Base-by-base conservation (phyloP, 2,797 vertebrate species). In the Argya squamiceps region DNA sequence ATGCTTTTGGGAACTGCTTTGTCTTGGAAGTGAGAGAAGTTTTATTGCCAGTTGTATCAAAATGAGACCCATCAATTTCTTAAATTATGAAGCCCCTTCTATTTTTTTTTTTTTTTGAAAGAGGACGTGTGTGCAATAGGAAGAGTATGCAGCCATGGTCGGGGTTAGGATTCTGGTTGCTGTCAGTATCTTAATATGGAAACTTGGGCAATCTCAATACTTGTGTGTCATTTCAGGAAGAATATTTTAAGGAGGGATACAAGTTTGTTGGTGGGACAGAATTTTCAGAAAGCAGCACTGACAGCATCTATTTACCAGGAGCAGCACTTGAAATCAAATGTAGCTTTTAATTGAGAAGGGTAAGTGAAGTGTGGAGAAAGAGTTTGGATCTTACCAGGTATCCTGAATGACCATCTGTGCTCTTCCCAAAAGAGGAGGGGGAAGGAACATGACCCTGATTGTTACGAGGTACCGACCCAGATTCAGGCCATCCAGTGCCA, bases 401-500 rank as follows among this genome's bases (percentile, higher is more conserved):
- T 23, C 21, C 46, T 69, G 15, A 55, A 27, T 21, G 43, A 34
- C 9, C 20, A 36, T 26, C 56, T 16, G 11, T 59, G 7, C 15
- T 23, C 10, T 23, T 79, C 32, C 5, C 50, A 53, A 59, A 24
- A 43, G 23, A 63, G 30, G 24, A 43, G 4, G 5, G 15, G 13
- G 50, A 23, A 46, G 11, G 17, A 74, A 12, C 8, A 6, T 14
- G 53, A 34, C 2, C 22, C n/a, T 56, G 29, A 6, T 43, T 11
- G 7, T 43, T 29, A 19, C 0, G 1, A 27, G 13, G 30, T 12
- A 8, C 27, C 1, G 5, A 39, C 22, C 5, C 0, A 2, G 32
- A 30, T 9, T 24, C 5, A 1, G 32, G 49, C 26, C 12, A 6
- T 3, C 3, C 68, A 20, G 37, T 3, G 34, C 16, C 37, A 2